Conservation (phyloP, 2,888 invertebrate species). For the Megalurothrips usitatus region DNA sequence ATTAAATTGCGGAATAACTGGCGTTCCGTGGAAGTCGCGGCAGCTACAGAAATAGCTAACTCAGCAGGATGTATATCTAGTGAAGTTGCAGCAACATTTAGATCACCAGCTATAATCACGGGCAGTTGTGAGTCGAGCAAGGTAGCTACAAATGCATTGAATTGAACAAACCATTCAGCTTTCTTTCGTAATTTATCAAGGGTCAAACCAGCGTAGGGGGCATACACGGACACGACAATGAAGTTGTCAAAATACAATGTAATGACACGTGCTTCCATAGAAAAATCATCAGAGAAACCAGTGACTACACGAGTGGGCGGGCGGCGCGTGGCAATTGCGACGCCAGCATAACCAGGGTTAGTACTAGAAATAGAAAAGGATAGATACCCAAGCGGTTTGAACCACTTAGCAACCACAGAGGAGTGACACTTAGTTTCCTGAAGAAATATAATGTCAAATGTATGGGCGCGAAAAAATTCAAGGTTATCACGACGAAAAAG, state of each 20-base stretch:
- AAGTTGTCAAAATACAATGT: background rate
- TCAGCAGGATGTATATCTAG: background rate
- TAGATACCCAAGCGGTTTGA: background rate
- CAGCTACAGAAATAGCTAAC: background rate
- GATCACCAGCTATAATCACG: background rate
- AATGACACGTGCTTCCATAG: background rate
- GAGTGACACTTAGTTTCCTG: background rate
- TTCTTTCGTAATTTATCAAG: background rate
- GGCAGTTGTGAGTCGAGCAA: background rate
- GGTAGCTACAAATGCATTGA: background rate
- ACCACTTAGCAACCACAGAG: background rate
- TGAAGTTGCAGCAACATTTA: background rate
- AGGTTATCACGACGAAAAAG: background rate
- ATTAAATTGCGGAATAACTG: background rate
- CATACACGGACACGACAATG: background rate
- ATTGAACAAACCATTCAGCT: background rate
- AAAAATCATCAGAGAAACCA: background rate
- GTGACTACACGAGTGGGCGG: background rate
- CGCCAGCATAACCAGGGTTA: background rate
- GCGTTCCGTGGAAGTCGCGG: background rate
- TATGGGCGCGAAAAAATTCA: background rate
- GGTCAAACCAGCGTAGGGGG: background rate
- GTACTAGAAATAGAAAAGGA: background rate
- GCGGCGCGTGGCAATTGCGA: background rate
- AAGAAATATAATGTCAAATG: background rate